A percentile compares a stretch with the other conserved stretches of the same genome.
These are phyloP conservation scores for Mola mola DNA, from an alignment of 2,113 vertebrate species.

Conservation along the genomic window DNA sequence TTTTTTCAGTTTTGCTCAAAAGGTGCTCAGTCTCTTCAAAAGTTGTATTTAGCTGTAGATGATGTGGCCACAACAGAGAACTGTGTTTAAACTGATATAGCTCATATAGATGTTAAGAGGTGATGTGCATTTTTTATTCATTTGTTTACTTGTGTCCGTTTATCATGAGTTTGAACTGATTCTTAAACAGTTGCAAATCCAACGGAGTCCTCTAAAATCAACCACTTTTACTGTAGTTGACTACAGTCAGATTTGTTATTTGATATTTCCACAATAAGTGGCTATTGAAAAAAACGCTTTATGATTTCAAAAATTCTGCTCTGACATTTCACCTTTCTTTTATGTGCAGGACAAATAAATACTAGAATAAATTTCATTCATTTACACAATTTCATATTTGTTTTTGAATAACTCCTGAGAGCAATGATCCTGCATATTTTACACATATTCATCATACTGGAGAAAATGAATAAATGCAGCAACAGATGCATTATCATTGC, in stretches of 20 bases:
- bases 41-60: slow-evolving; percentile 43
- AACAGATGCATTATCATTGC: not conserved
- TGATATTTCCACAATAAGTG: slow-evolving; percentile 45
- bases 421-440: no score
- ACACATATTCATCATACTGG: no score
- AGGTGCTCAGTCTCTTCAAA: slow-evolving; percentile 67
- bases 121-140: slow-evolving; percentile 3
- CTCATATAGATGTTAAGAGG: not conserved
- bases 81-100: not conserved
- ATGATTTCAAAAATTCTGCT: not conserved
- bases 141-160: not conserved
- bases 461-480: not conserved
- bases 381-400: no score
- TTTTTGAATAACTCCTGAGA: no score
- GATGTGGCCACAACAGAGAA: not conserved
- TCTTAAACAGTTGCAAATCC: slow-evolving; percentile 18
- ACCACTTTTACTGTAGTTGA: not conserved
- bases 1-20: slow-evolving; percentile 38
- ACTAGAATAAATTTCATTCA: no score
- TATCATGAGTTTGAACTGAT: slow-evolving; percentile 24
- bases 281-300: not conserved
- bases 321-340: not conserved
- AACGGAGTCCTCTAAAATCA: slow-evolving; percentile 32
- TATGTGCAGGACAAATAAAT: no score
- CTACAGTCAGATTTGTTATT: slow-evolving; percentile 1